These are phyloP conservation scores for Albula glossodonta DNA, from an alignment of 2,113 vertebrate genomes.

Conservation along the genomic window DNA sequence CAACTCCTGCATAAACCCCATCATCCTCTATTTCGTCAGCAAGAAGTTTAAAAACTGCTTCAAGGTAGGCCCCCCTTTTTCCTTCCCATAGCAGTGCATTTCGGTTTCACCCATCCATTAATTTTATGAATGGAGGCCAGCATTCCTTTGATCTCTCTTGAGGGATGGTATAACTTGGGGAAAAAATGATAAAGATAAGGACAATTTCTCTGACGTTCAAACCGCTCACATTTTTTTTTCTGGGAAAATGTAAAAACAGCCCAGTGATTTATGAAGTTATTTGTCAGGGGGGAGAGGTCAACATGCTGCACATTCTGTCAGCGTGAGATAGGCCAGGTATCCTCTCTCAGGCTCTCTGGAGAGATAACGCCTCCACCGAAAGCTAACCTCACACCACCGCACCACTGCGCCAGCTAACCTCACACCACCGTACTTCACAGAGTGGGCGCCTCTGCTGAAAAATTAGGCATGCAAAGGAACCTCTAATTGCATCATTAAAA, in stretches of 20 bases:
- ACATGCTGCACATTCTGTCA: constrained; percentile 14
- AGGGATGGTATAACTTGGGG: background rate
- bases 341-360: background rate
- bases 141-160: background rate
- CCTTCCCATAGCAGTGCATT: background rate
- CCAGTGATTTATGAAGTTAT: constrained; percentile 20
- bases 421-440: background rate
- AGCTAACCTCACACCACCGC: background rate
- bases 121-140: background rate
- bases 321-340: background rate
- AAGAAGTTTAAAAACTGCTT: constrained; percentile 98
- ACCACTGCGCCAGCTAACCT: background rate
- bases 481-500: background rate
- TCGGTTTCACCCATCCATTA: background rate
- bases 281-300: background rate
- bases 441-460: background rate
- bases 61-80: constrained; percentile 74
- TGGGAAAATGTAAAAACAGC: background rate
- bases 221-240: background rate
- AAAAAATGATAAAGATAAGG: background rate
- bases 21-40: constrained; percentile 94
- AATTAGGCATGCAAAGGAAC: background rate
- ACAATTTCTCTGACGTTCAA: background rate
- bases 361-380: background rate
- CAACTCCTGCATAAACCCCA: constrained; percentile 98